These are phyloP conservation scores for Ferrisia virgata DNA, from an alignment of 2,888 invertebrate species.

Conservation along the genomic window DNA sequence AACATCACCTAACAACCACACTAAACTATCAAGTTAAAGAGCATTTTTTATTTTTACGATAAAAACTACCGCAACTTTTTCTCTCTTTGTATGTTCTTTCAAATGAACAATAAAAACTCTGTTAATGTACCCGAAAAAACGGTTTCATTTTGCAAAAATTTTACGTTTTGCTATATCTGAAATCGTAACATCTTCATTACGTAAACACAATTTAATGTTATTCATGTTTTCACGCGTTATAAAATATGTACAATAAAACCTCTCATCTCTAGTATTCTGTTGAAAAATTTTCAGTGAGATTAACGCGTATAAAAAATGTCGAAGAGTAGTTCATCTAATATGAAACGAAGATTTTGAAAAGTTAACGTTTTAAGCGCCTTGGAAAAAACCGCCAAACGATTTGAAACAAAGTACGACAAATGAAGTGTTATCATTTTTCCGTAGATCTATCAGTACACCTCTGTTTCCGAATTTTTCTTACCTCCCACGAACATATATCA, in stretches of 20 bases:
- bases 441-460: too few relatives aligned
- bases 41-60: conserved; percentile 36
- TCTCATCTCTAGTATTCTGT: background rate
- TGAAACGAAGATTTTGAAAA: too few relatives aligned
- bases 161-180: background rate
- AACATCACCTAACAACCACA: conserved; percentile 37
- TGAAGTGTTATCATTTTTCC: too few relatives aligned
- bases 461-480: too few relatives aligned
- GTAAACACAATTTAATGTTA: background rate
- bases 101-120: conserved; percentile 15
- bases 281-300: background rate
- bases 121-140: conserved; percentile 26
- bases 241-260: background rate
- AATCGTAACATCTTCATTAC: conserved; percentile 13
- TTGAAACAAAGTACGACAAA: too few relatives aligned
- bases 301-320: background rate
- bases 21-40: conserved; percentile 35
- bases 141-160: background rate
- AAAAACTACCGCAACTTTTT: conserved; percentile 29
- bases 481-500: too few relatives aligned
- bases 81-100: background rate
- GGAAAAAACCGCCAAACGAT: too few relatives aligned
- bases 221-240: background rate
- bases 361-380: too few relatives aligned
- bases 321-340: too few relatives aligned